Evolutionary conservation across 2,113 vertebrate genomes (phyloP).

Genomic region (Arvicanthis niloticus): DNA sequence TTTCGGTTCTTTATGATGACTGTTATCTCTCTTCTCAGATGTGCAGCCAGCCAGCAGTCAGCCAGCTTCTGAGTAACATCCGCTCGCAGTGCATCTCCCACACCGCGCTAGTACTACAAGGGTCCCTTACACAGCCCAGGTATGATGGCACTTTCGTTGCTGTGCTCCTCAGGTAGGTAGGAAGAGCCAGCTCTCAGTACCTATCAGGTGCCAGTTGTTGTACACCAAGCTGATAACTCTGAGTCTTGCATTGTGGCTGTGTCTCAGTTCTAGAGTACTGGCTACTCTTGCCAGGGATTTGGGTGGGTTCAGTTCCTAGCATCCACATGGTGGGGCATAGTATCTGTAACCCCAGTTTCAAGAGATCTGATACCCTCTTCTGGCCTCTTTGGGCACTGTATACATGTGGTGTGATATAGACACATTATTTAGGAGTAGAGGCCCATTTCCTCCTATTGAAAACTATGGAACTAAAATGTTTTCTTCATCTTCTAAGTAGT

Average conservation of each 20-base stretch:
- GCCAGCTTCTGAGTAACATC: conserved; percentile 99
- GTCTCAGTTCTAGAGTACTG: background rate
- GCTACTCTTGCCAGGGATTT: background rate
- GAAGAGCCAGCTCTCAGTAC: background rate
- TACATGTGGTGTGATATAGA: background rate
- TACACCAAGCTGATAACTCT: background rate
- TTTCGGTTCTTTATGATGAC: background rate
- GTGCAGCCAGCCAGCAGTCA: conserved; percentile 97
- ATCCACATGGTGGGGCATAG: background rate
- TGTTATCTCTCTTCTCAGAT: conserved; percentile 87
- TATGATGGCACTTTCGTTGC: conserved; percentile 1
- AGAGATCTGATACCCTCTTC: background rate
- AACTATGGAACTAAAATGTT: background rate
- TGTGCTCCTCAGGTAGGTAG: rapidly evolving
- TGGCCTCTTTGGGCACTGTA: background rate
- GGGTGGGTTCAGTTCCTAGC: background rate
- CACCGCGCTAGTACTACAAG: conserved; percentile 96
- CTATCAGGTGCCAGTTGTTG: rapidly evolving
- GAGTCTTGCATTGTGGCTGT: background rate
- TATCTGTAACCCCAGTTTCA: background rate
- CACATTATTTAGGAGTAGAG: background rate
- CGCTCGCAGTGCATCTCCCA: conserved; percentile 99
- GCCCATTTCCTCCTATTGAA: background rate
- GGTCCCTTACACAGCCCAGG: conserved; percentile 96
- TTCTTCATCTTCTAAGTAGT: background rate